Evolutionary conservation across 2,113 vertebrate genomes (phyloP).

Genomic region (Takifugu bimaculatus): DNA sequence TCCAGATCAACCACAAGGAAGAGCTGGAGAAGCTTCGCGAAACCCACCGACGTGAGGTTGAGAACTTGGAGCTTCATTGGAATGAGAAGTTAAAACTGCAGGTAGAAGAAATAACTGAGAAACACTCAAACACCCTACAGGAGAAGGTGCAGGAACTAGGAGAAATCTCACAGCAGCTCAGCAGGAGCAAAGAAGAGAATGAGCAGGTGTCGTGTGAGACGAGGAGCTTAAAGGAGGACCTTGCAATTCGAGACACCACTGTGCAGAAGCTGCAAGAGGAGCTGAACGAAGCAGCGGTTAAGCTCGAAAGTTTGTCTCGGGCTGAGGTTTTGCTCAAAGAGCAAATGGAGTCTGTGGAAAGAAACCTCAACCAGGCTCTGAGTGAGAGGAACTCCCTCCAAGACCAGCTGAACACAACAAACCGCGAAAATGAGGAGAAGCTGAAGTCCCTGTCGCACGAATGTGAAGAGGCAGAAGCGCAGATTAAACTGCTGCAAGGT

Average conservation of each 20-base stretch:
- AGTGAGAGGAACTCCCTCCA: slow-evolving; percentile 78
- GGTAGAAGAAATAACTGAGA: slow-evolving; percentile 79
- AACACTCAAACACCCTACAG: slow-evolving; percentile 75
- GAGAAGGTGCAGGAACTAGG: slow-evolving; percentile 81
- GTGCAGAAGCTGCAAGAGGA: slow-evolving; percentile 83
- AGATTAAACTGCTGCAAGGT: slow-evolving; percentile 70
- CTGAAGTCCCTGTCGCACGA: slow-evolving; percentile 67
- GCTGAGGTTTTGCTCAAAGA: slow-evolving; percentile 75
- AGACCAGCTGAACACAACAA: slow-evolving; percentile 70
- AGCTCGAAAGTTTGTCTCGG: slow-evolving; percentile 71
- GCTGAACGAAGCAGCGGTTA: slow-evolving; percentile 72
- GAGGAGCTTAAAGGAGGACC: slow-evolving; percentile 76
- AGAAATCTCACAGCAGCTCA: slow-evolving; percentile 76
- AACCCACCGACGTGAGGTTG: slow-evolving; percentile 72
- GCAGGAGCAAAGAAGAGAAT: slow-evolving; percentile 68
- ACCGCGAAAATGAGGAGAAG: slow-evolving; percentile 72
- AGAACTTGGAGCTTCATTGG: slow-evolving; percentile 70
- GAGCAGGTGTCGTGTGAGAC: slow-evolving; percentile 71
- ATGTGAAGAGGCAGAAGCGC: slow-evolving; percentile 71
- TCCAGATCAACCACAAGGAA: slow-evolving; percentile 85
- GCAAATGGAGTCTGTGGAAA: slow-evolving; percentile 77
- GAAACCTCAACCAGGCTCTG: slow-evolving; percentile 75
- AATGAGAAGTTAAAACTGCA: slow-evolving; percentile 79
- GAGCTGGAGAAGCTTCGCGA: slow-evolving; percentile 79
- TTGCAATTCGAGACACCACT: slow-evolving; percentile 69